phyloP scores from a whole-genome alignment of 23 tunicate genomes.

The Ascidia mentula region DNA sequence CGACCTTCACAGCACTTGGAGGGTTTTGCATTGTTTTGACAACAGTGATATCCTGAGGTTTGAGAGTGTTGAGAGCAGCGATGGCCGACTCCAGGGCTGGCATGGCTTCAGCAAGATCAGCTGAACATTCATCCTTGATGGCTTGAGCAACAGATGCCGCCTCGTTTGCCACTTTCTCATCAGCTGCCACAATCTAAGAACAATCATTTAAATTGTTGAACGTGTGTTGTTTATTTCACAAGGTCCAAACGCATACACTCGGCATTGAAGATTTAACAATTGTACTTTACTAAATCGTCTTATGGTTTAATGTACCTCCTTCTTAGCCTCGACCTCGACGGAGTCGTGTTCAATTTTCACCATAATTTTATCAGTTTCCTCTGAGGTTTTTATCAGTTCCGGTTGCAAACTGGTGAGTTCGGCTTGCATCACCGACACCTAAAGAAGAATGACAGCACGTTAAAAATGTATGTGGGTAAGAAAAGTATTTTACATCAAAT shows the following conservation, averaged over 20 bases:
- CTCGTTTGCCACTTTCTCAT: constrained; percentile 90
- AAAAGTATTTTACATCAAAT: neutral
- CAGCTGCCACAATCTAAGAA: constrained; percentile 86
- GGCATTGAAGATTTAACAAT: too few species aligned
- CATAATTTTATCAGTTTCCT: constrained; percentile 86
- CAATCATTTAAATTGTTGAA: neutral
- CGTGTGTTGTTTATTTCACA: too few species aligned
- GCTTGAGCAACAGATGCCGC: constrained; percentile 93
- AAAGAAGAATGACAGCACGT: neutral
- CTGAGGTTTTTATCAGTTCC: constrained; percentile 83
- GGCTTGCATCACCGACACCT: constrained; percentile 91
- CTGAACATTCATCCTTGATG: constrained; percentile 95
- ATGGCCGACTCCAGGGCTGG: constrained; percentile 95
- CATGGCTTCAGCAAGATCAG: constrained; percentile 96
- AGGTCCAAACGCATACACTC: too few species aligned
- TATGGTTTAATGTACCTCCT: constrained; percentile 54
- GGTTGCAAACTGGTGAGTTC: constrained; percentile 85
- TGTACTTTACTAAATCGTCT: neutral
- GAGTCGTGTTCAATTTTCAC: constrained; percentile 94
- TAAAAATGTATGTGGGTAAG: neutral
- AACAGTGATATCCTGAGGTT: constrained; percentile 93
- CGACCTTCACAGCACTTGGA: constrained; percentile 83
- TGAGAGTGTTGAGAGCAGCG: constrained; percentile 90
- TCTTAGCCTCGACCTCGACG: constrained; percentile 97
- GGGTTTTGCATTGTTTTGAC: constrained; percentile 97